Conservation (phyloP, 1,140 invertebrate species). For the Calycopis cecrops region DNA sequence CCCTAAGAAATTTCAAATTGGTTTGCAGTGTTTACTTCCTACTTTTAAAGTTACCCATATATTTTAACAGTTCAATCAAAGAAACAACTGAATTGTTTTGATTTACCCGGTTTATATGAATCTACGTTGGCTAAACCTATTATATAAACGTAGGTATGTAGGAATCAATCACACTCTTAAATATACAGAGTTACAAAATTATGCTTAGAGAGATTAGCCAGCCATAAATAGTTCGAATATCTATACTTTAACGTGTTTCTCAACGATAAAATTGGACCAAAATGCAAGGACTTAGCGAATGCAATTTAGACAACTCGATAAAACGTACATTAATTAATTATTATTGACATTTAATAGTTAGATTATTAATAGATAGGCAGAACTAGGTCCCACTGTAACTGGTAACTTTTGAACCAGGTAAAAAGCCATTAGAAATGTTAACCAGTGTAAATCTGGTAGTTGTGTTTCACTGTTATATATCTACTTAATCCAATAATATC, state of each 20-base stretch:
- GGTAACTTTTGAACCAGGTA: slow-evolving; percentile 18
- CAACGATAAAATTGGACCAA: slow-evolving; percentile 10
- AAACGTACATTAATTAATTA: slow-evolving; percentile 11
- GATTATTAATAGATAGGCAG: slow-evolving; percentile 44
- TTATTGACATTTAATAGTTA: slow-evolving; percentile 24
- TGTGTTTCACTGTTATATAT: slow-evolving; percentile 9
- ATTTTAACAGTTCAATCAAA: too few species aligned
- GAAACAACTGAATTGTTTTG: too few species aligned
- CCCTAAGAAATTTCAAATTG: too few species aligned
- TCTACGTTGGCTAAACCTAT: too few species aligned
- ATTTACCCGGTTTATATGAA: too few species aligned
- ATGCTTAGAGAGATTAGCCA: slow-evolving; percentile 5
- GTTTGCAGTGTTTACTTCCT: too few species aligned
- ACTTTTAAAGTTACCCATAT: too few species aligned
- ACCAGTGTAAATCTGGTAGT: slow-evolving; percentile 15
- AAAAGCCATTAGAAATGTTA: slow-evolving; percentile 15
- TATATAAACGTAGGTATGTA: too few species aligned
- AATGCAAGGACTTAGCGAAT: slow-evolving; percentile 10
- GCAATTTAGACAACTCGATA: not conserved
- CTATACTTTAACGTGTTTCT: not conserved
- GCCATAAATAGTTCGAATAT: slow-evolving; percentile 4
- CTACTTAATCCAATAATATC: slow-evolving; percentile 15
- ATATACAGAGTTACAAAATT: slow-evolving; percentile 9
- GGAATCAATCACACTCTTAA: not conserved
- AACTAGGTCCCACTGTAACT: slow-evolving; percentile 58